phyloP scores from a whole-genome alignment of 2,797 vertebrate species.

The Chelmon rostratus region DNA sequence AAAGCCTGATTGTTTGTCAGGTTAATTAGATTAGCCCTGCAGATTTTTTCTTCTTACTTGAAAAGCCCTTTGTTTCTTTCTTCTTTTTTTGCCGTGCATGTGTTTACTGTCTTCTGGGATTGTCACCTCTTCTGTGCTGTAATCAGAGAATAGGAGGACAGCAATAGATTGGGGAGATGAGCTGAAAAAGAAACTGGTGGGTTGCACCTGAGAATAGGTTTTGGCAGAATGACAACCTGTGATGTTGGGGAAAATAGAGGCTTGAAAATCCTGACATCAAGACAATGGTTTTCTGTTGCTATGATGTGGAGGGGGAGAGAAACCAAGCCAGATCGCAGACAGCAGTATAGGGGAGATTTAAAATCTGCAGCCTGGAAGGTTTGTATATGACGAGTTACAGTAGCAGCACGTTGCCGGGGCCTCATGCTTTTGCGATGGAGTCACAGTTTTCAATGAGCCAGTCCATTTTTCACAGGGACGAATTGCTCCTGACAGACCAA shows the following conservation, averaged over 20 bases:
- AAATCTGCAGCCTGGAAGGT: slow-evolving; percentile 32
- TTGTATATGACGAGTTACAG: slow-evolving; percentile 68
- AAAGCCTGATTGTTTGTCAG: slow-evolving; percentile 26
- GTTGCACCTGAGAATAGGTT: slow-evolving; percentile 60
- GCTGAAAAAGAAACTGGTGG: slow-evolving; percentile 17
- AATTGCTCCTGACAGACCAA: slow-evolving; percentile 86
- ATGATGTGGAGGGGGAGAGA: slow-evolving; percentile 17
- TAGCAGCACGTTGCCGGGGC: slow-evolving; percentile 52
- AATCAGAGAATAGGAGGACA: slow-evolving; percentile 25
- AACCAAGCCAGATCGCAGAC: slow-evolving; percentile 38
- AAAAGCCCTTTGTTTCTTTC: slow-evolving; percentile 12
- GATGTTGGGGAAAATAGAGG: slow-evolving; percentile 57
- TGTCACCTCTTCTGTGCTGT: slow-evolving; percentile 13
- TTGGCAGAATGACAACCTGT: slow-evolving; percentile 62
- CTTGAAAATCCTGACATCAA: slow-evolving; percentile 63
- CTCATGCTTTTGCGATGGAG: slow-evolving; percentile 71
- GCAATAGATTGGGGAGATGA: slow-evolving; percentile 22
- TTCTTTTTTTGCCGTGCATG: background rate
- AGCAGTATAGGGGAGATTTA: slow-evolving; percentile 47
- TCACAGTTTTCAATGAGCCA: slow-evolving; percentile 76
- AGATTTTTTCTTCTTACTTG: background rate
- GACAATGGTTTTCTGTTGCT: slow-evolving; percentile 57
- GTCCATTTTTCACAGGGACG: slow-evolving; percentile 85
- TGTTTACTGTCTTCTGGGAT: slow-evolving; percentile 2
- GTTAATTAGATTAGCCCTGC: slow-evolving; percentile 34